Percentiles rank a stretch among this genome's conserved stretches.
These are phyloP conservation scores for Gobio occitaniae DNA, from an alignment of 2,797 vertebrate genomes.

Conservation along the genomic window DNA sequence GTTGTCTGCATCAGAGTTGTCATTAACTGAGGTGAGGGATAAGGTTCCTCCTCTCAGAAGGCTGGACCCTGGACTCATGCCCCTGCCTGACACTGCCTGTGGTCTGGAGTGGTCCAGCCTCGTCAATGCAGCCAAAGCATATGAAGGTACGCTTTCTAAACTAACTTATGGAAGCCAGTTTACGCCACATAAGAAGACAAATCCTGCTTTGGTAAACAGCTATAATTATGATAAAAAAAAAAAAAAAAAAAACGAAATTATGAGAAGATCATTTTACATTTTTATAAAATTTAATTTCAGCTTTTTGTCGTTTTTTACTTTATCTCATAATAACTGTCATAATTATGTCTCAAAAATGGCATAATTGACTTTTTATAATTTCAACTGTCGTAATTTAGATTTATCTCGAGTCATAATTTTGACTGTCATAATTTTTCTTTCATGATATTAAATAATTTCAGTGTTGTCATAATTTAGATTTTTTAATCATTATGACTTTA, in stretches of 20 bases:
- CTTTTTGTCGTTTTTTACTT: neutral
- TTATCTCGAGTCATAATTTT: too few relatives aligned
- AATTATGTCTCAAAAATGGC: neutral
- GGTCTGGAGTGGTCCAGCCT: conserved; percentile 94
- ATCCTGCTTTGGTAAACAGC: neutral
- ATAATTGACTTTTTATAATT: too few relatives aligned
- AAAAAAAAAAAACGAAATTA: too few relatives aligned
- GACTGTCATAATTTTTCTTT: too few relatives aligned
- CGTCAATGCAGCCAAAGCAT: conserved; percentile 91
- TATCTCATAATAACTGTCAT: neutral
- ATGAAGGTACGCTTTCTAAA: conserved; percentile 81
- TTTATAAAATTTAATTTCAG: neutral
- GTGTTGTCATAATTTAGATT: too few relatives aligned
- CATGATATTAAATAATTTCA: too few relatives aligned
- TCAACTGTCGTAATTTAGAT: neutral
- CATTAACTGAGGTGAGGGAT: conserved; percentile 84
- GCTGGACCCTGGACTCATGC: conserved; percentile 89
- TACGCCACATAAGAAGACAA: neutral
- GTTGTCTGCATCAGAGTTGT: conserved; percentile 88
- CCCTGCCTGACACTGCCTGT: conserved; percentile 87
- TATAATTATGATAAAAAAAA: neutral
- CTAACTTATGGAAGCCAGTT: neutral
- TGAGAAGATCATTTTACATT: neutral
- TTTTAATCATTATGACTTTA: too few relatives aligned
- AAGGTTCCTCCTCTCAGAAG: conserved; percentile 81